These are phyloP conservation scores for Spatula versicolor DNA, from an alignment of 2,797 vertebrate species.

Conservation along the genomic window DNA sequence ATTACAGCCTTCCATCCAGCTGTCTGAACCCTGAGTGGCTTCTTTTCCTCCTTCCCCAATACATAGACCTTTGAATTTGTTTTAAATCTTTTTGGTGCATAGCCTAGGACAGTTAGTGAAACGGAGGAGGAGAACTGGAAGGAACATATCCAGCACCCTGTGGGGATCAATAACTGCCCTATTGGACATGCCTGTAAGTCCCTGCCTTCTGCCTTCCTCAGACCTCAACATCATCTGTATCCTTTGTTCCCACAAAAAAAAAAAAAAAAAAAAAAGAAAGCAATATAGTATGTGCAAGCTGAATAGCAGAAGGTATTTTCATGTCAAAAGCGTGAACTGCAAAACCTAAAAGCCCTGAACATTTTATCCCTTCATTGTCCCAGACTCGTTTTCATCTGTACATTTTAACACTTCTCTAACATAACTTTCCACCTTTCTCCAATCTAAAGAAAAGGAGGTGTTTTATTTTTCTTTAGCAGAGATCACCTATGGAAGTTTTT, in stretches of 20 bases:
- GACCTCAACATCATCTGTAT: neutral
- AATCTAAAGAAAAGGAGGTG: neutral
- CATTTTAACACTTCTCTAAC: neutral
- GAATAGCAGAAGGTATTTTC: neutral
- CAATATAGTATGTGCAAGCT: neutral
- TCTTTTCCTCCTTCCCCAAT: neutral
- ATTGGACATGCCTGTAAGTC: neutral
- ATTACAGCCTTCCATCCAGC: neutral
- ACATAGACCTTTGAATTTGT: neutral
- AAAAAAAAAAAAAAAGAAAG: neutral
- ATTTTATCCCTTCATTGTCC: neutral
- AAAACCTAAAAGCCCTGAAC: neutral
- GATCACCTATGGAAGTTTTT: neutral
- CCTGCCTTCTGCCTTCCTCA: neutral
- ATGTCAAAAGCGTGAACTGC: neutral
- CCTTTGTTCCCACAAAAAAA: neutral
- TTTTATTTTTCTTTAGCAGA: neutral
- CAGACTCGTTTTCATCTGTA: neutral
- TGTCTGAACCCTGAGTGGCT: neutral
- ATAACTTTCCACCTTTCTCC: neutral
- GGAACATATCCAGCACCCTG: neutral
- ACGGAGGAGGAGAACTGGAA: neutral
- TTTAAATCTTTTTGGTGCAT: neutral
- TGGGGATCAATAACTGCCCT: neutral
- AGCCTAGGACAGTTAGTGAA: neutral